Evolutionary conservation across 2,888 invertebrate species (phyloP), one percentile per base, ranked within the genome.

Genomic region (Sinodicranocentrus sp.): DNA sequence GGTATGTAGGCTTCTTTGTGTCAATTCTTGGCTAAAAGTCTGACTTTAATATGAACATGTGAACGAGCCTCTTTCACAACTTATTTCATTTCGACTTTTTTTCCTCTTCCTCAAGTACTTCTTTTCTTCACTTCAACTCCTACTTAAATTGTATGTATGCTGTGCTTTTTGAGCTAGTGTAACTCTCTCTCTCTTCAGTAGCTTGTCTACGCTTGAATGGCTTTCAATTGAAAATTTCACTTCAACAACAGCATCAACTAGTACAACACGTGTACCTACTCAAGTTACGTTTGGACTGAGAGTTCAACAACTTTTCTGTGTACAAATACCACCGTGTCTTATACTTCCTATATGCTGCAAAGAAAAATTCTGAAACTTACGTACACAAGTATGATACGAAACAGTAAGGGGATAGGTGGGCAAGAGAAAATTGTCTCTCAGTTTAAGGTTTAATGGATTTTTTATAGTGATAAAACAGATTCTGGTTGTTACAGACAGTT

Each of bases 21-120:
- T 78, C 78, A 78, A 70, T 48, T 61, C 61, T 48, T 75, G 75
- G 63, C 65, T 65, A 33, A 39, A 67, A 57, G 52, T 28, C 26
- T 57, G 59, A 70, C 78, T 78, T 70, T 44, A 70, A 2, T 23
- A 77, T 77, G 68, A 68, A 68, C 77, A 68, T 26, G 68, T 65
- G 65, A 77, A 67, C 68, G 5, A 39, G n/a, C 61, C 57, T 54
- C 54, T 77, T 57, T 39, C 76, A 67, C 67, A 77, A 77, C 76
- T 77, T 77, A 77, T 77, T 77, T 77, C 76, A 77, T 77, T 76
- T 77, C 57, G 76, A 67, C 76, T 77, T 77, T 77, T 43, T 77
- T 48, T 67, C 43, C 25, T 5, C 48, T 33, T 33, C 33, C 33
- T 33, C 10, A 26, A 59, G 59, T 23, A 57, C 54, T 54, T 21